These are phyloP conservation scores for Eueides isabella DNA, from an alignment of 1,140 invertebrate genomes.

Conservation along the genomic window DNA sequence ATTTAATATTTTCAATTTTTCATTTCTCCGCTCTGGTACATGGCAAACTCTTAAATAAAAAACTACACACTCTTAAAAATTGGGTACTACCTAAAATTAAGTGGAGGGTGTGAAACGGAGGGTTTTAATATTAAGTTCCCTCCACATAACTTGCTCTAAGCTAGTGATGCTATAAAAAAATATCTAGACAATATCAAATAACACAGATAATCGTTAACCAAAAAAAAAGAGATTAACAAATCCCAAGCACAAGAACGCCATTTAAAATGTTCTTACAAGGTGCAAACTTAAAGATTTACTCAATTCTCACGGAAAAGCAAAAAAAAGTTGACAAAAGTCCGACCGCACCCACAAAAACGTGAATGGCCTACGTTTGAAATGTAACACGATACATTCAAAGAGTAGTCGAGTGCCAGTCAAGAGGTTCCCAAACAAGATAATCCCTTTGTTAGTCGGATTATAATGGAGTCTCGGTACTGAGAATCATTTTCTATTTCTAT, in stretches of 20 bases:
- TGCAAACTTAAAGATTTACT: slow-evolving; percentile 30
- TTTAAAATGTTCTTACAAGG: slow-evolving; percentile 15
- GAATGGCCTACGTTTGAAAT: slow-evolving; percentile 65
- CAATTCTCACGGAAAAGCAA: slow-evolving; percentile 40
- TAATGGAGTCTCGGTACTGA: slow-evolving; percentile 76
- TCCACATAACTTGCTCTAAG: too few relatives aligned
- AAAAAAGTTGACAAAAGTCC: slow-evolving; percentile 60
- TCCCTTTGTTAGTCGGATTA: slow-evolving; percentile 79
- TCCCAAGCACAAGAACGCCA: not conserved
- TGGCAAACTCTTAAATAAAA: too few relatives aligned
- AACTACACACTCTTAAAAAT: too few relatives aligned
- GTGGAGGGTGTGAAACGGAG: too few relatives aligned
- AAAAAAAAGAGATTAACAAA: not conserved
- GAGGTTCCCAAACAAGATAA: slow-evolving; percentile 78
- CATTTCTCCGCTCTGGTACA: too few relatives aligned
- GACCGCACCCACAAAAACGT: slow-evolving; percentile 79
- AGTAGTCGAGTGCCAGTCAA: slow-evolving; percentile 59
- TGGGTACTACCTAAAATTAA: too few relatives aligned
- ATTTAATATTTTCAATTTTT: too few relatives aligned
- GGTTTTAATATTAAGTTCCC: too few relatives aligned
- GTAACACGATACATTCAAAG: slow-evolving; percentile 77
- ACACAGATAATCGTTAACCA: not conserved
- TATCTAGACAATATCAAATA: not conserved
- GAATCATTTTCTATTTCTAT: slow-evolving; percentile 68
- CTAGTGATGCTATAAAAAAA: too few relatives aligned